A percentile compares a stretch with the other conserved stretches of the same genome.
phyloP scores from a whole-genome alignment of 2,888 invertebrate species.

The Gibbula magus region DNA sequence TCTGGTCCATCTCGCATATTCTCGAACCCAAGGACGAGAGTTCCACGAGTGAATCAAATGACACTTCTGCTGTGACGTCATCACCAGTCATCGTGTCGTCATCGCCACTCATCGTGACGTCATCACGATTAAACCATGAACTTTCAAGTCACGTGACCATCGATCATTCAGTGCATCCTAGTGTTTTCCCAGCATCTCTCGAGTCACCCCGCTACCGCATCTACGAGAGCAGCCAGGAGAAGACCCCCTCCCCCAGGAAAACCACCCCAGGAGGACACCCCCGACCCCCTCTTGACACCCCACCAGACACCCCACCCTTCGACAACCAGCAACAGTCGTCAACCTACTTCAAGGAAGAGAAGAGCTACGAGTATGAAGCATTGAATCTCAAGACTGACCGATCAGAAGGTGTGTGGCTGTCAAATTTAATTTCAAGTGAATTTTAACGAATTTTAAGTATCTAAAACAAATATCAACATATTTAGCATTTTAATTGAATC shows the following conservation, averaged over 20 bases:
- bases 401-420: not conserved
- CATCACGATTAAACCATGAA: slow-evolving; percentile 14
- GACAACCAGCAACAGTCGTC: slow-evolving; percentile 8
- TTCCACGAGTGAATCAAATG: not conserved
- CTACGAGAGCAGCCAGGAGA: not conserved
- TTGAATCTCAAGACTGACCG: slow-evolving; percentile 27
- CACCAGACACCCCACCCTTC: slow-evolving; percentile 32
- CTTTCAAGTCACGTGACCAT: not conserved
- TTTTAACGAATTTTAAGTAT: too few species aligned
- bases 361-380: slow-evolving; percentile 13
- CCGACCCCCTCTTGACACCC: slow-evolving; percentile 28
- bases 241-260: slow-evolving; percentile 14
- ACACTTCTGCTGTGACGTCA: not conserved
- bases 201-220: not conserved
- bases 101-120: slow-evolving; percentile 4
- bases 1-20: slow-evolving; percentile 55
- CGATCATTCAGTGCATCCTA: too few species aligned
- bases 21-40: slow-evolving; percentile 26
- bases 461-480: too few species aligned
- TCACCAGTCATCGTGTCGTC: slow-evolving; percentile 6
- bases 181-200: not conserved
- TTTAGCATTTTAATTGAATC: too few species aligned
- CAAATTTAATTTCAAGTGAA: too few species aligned
- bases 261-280: not conserved
- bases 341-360: not conserved